Evolutionary conservation across 2,888 invertebrate species (phyloP).

Genomic region (Scaptomyza flava): DNA sequence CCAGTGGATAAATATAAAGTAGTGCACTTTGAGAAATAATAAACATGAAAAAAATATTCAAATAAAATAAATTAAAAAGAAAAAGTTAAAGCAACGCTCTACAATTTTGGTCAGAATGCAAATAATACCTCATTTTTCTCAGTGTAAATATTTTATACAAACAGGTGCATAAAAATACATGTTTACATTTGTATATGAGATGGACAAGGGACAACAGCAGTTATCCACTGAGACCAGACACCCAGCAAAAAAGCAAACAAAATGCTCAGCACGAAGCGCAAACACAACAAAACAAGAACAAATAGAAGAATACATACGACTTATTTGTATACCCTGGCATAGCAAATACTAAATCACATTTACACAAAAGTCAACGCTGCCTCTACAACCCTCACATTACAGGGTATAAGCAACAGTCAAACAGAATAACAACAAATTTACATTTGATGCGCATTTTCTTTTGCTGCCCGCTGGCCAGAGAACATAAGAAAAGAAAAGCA

Average conservation of each 20-base stretch:
- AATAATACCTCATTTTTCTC: background rate
- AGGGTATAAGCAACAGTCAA: conserved; percentile 21
- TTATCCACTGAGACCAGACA: conserved; percentile 24
- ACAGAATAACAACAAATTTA: conserved; percentile 43
- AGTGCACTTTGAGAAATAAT: background rate
- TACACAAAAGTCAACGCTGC: background rate
- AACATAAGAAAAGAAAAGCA: conserved; percentile 4
- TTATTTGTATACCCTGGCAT: conserved; percentile 3
- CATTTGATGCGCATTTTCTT: conserved; percentile 59
- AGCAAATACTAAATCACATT: background rate
- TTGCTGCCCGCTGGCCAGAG: conserved; percentile 19
- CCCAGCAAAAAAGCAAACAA: conserved; percentile 30
- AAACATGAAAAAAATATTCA: too few species aligned
- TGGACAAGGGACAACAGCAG: background rate
- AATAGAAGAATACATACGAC: conserved; percentile 7
- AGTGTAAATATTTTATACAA: background rate
- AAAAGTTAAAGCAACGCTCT: too few species aligned
- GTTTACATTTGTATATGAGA: conserved; percentile 5
- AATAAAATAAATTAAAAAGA: too few species aligned
- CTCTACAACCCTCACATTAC: background rate
- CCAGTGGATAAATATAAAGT: conserved; percentile 18
- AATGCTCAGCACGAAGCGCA: conserved; percentile 13
- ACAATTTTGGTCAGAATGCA: too few species aligned
- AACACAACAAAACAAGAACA: conserved; percentile 2
- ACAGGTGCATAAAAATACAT: conserved; percentile 9